A percentile compares a stretch with the other conserved stretches of the same genome.
Evolutionary conservation across 2,797 vertebrate genomes (phyloP).

Genomic region (Enteromius paludinosus): DNA sequence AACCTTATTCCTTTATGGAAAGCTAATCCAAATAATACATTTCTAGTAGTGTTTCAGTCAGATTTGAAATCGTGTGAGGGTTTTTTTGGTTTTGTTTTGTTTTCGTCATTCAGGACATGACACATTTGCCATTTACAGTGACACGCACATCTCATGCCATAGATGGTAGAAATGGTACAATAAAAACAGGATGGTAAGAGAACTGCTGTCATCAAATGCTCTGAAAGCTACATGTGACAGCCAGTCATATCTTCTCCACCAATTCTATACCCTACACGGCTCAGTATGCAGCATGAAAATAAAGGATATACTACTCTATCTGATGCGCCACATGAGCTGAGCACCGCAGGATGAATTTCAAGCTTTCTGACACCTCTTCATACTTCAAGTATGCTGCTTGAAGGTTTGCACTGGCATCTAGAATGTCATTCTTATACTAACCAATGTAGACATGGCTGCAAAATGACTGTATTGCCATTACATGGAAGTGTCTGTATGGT

Average conservation of each 20-base stretch:
- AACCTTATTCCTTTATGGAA: not conserved
- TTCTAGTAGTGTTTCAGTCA: not conserved
- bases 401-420: constrained; percentile 11
- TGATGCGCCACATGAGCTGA: constrained; percentile 10
- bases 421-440: constrained; percentile 5
- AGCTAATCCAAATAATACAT: not conserved
- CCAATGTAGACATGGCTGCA: constrained; percentile 21
- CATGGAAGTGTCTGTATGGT: not conserved
- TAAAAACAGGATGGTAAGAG: constrained; percentile 12
- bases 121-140: constrained; percentile 7
- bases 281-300: constrained; percentile 27
- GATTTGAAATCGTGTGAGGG: not conserved
- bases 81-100: not conserved
- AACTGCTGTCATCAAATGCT: constrained; percentile 27
- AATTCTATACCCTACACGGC: constrained; percentile 28
- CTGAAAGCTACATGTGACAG: constrained; percentile 7
- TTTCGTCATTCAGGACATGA: constrained; percentile 3
- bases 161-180: constrained; percentile 11
- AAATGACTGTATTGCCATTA: constrained; percentile 17
- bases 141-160: not conserved
- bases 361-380: constrained; percentile 38
- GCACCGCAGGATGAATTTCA: constrained; percentile 18
- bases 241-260: constrained; percentile 23
- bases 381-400: constrained; percentile 20
- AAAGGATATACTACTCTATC: constrained; percentile 4